A percentile compares a stretch with the other conserved stretches of the same genome.
phyloP scores from a whole-genome alignment of 2,797 vertebrate genomes.

The Nothura maculosa region DNA sequence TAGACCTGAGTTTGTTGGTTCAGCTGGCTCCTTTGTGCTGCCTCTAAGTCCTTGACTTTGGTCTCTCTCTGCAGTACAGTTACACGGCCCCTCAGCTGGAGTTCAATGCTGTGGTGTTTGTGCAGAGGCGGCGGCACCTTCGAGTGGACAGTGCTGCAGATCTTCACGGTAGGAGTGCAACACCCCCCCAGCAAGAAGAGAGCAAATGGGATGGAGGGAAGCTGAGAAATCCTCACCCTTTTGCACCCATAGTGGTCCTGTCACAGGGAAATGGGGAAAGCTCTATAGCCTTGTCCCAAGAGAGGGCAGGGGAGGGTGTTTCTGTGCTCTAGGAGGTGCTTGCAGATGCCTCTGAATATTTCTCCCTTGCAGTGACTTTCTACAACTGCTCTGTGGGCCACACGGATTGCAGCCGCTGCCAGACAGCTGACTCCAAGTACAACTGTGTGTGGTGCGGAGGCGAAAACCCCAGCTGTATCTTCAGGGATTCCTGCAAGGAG shows the following conservation, averaged over 20 bases:
- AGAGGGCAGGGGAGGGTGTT: background rate
- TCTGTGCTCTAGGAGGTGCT: background rate
- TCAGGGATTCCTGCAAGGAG: slow-evolving; percentile 87
- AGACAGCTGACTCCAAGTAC: slow-evolving; percentile 89
- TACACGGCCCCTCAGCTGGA: slow-evolving; percentile 88
- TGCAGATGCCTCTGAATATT: background rate
- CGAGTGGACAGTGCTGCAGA: slow-evolving; percentile 93
- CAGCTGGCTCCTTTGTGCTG: background rate
- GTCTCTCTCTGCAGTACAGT: slow-evolving; percentile 86
- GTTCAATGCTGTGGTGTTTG: slow-evolving; percentile 90
- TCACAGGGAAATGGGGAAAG: background rate
- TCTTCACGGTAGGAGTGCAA: slow-evolving; percentile 86
- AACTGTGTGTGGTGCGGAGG: slow-evolving; percentile 94
- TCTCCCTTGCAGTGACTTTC: slow-evolving; percentile 87
- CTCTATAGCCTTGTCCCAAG: background rate
- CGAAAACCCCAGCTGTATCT: slow-evolving; percentile 85
- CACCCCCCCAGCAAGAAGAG: background rate
- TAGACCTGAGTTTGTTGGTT: background rate
- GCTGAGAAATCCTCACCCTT: background rate
- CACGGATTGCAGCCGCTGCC: slow-evolving; percentile 94
- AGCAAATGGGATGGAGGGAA: background rate
- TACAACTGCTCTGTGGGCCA: slow-evolving; percentile 96
- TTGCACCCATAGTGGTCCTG: background rate
- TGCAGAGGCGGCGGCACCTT: slow-evolving; percentile 90
- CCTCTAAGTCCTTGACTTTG: background rate